A percentile compares a stretch with the other conserved stretches of the same genome.
Evolutionary conservation across 2,797 vertebrate species (phyloP).

Genomic region (Sebastes trivittatus): DNA sequence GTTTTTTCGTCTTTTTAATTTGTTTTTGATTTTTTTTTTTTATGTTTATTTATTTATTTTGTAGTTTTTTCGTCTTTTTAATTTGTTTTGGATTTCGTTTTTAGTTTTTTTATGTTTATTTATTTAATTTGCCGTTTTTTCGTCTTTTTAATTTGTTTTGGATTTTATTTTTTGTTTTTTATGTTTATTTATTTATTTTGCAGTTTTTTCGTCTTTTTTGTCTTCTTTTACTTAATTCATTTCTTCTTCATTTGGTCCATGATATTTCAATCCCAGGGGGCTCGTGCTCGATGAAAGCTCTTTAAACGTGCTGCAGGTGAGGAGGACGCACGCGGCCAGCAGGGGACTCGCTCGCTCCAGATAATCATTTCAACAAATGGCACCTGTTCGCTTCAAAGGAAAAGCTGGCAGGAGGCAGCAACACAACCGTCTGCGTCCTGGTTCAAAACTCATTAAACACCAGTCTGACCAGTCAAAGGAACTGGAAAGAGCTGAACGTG

Average conservation of each 20-base stretch:
- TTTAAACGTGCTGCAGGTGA: neutral
- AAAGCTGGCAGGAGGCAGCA: constrained; percentile 18
- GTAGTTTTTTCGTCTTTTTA: too few relatives aligned
- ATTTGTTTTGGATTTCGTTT: too few relatives aligned
- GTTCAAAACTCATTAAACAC: neutral
- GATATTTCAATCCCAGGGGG: neutral
- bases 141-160: too few relatives aligned
- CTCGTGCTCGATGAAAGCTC: neutral
- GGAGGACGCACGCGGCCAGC: constrained; percentile 43
- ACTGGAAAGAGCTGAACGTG: fast-evolving
- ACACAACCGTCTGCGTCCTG: neutral
- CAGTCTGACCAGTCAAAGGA: neutral
- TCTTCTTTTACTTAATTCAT: neutral
- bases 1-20: too few relatives aligned
- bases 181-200: neutral
- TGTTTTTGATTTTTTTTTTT: too few relatives aligned
- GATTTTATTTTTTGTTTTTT: too few relatives aligned
- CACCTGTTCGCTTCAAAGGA: constrained; percentile 76
- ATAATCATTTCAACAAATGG: constrained; percentile 66
- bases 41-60: neutral
- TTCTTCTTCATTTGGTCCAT: neutral
- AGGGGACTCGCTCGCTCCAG: constrained; percentile 54
- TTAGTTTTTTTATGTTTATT: too few relatives aligned
- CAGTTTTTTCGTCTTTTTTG: too few relatives aligned
- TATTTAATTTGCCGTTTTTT: neutral